Base-by-base conservation (phyloP, 1,140 invertebrate species). In the Teleogryllus occipitalis region DNA sequence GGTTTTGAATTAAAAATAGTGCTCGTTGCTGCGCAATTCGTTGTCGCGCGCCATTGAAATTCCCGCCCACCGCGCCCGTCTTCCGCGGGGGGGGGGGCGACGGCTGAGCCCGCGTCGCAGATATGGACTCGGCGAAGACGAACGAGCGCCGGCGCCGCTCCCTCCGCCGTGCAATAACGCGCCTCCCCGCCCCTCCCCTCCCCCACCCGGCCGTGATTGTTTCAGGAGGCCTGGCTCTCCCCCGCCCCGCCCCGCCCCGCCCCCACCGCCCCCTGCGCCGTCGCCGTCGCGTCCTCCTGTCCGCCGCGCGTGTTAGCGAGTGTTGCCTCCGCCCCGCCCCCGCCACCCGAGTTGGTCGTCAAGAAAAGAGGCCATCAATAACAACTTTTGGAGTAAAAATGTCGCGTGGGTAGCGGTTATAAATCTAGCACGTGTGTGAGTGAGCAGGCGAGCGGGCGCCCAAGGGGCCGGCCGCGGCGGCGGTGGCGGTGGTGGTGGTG, bases 371-470 rank as follows among this genome's bases (percentile, higher is more conserved):
- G 54, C 80, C 80, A 81, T 81, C 80, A 81, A 81, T 81, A 81
- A 81, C 78, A 81, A 81, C 80, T 81, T 81, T 81, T 79, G 74
- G 77, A 78, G 80, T 81, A 81, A 81, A 81, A 81, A 78, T 81
- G 80, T 81, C 80, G 75, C 80, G 80, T 80, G 80, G 80, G 74
- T 80, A 74, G 72, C 76, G 47, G 80, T 75, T 78, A 81, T 81
- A 81, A 81, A 81, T 81, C 80, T 81, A n/a, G 75, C 77, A 79
- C 80, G 80, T 81, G 80, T 72, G n/a, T 47, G 47, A 21, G 47
- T 21, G 47, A 10, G 75, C 10, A 47, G 47, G 47, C 48, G 46
- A 7, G 15, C 48, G 39, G 27, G n/a, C 2, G 54, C 54, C 18
- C 54, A 14, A 18, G 54, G 54, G 54, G 54, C 10, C 54, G 54